Evolutionary conservation across 2,797 vertebrate genomes (phyloP).

Genomic region (Parauchenoglanis ngamensis): DNA sequence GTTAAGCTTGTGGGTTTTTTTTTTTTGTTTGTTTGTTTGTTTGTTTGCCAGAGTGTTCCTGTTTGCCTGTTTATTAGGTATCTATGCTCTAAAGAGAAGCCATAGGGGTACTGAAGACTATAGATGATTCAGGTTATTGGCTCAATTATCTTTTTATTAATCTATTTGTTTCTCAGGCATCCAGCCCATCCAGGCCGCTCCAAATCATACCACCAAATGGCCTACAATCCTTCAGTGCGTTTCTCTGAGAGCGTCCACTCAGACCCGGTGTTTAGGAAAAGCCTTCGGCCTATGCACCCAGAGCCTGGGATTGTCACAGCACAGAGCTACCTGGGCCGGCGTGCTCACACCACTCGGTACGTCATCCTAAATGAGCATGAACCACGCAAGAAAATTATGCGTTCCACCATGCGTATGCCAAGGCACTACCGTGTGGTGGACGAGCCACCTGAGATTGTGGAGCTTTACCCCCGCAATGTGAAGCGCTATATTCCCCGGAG

Average conservation of each 20-base stretch:
- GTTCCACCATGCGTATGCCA: slow-evolving; percentile 76
- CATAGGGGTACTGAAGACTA: not conserved
- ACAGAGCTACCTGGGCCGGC: slow-evolving; percentile 68
- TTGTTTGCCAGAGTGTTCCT: too few species aligned
- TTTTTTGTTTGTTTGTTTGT: not conserved
- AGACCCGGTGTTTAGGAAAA: slow-evolving; percentile 84
- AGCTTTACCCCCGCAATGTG: slow-evolving; percentile 78
- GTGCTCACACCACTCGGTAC: slow-evolving; percentile 77
- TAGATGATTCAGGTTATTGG: not conserved
- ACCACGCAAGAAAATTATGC: slow-evolving; percentile 75
- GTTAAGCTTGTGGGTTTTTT: not conserved
- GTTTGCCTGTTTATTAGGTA: not conserved
- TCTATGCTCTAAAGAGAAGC: not conserved
- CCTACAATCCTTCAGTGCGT: slow-evolving; percentile 65
- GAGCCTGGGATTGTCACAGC: slow-evolving; percentile 64
- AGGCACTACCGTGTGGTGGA: slow-evolving; percentile 78
- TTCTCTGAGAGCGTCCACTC: slow-evolving; percentile 73
- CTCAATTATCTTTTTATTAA: not conserved
- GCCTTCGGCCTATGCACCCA: slow-evolving; percentile 65
- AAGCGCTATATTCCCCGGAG: slow-evolving; percentile 71
- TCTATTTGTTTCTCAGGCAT: slow-evolving; percentile 68
- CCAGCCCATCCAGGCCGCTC: slow-evolving; percentile 67
- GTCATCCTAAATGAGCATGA: slow-evolving; percentile 83
- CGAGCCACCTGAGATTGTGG: slow-evolving; percentile 74
- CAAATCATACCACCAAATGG: slow-evolving; percentile 75